Percentiles rank a stretch among this genome's conserved stretches.
Evolutionary conservation across 2,888 invertebrate genomes (phyloP).

Genomic region (Plemyria rubiginata): DNA sequence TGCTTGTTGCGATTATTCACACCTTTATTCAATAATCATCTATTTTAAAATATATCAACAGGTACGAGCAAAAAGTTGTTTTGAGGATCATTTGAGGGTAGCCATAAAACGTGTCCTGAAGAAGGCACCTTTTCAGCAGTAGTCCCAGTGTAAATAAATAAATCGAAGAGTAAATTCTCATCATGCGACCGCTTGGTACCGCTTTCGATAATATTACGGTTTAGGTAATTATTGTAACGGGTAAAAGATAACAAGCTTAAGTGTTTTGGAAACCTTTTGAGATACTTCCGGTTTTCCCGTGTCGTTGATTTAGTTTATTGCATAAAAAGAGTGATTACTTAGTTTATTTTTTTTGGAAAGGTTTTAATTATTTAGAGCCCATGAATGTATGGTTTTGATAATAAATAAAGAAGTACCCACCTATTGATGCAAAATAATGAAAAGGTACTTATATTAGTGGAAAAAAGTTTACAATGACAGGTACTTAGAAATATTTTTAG

Average conservation of each 20-base stretch:
- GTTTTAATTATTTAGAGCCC: no score
- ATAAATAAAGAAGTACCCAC: no score
- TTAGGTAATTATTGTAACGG: conserved; percentile 25
- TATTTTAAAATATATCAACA: no score
- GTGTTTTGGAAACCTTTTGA: conserved; percentile 27
- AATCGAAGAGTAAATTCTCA: conserved; percentile 19
- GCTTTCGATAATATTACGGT: conserved; percentile 17
- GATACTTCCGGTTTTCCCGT: conserved; percentile 13
- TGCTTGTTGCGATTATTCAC: no score
- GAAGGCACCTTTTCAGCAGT: neutral
- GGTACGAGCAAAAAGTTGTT: no score
- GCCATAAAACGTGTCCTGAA: no score
- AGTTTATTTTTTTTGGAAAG: conserved; percentile 5
- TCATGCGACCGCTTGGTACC: conserved; percentile 14
- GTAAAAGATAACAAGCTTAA: conserved; percentile 33
- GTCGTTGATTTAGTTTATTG: conserved; percentile 16
- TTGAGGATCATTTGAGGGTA: no score
- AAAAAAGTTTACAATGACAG: no score
- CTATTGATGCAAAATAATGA: no score
- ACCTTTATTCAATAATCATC: no score
- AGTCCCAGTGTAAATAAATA: conserved; percentile 22
- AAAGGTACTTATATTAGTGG: no score
- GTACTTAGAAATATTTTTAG: no score
- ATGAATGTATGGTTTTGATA: neutral
- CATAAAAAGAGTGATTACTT: conserved; percentile 5